phyloP scores from a whole-genome alignment of 2,888 invertebrate species.

The Dione vanillae region DNA sequence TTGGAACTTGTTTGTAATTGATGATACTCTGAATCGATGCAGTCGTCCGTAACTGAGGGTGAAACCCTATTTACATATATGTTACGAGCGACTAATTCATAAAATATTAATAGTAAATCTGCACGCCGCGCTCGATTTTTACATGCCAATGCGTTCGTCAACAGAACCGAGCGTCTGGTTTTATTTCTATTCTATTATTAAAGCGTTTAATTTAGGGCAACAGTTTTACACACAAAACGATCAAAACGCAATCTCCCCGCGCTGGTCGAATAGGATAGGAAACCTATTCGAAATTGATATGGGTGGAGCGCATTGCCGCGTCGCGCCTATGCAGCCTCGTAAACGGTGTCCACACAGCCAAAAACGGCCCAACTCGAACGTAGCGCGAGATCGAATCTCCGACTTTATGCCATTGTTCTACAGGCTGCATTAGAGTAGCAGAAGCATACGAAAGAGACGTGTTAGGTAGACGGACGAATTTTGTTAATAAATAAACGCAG shows the following conservation, averaged over 20 bases:
- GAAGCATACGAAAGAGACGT: conserved; percentile 56
- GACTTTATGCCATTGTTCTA: conserved; percentile 57
- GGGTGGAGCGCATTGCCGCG: conserved; percentile 79
- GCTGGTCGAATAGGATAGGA: conserved; percentile 78
- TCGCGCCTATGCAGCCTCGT: conserved; percentile 79
- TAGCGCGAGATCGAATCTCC: conserved; percentile 48
- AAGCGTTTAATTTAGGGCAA: conserved; percentile 82
- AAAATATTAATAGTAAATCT: conserved; percentile 66
- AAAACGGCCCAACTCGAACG: conserved; percentile 58
- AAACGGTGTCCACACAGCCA: conserved; percentile 65
- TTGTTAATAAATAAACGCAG: conserved; percentile 84
- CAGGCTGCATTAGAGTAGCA: conserved; percentile 52
- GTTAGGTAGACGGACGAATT: conserved; percentile 77
- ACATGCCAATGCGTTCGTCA: conserved; percentile 62
- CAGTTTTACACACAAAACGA: conserved; percentile 82
- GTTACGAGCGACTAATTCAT: conserved; percentile 64
- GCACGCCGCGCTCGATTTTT: conserved; percentile 57
- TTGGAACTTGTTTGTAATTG: conserved; percentile 75
- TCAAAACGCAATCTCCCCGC: conserved; percentile 79
- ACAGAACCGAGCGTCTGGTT: conserved; percentile 62
- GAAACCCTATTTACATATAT: conserved; percentile 58
- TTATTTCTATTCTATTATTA: conserved; percentile 82
- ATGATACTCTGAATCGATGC: conserved; percentile 64
- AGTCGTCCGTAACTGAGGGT: conserved; percentile 47
- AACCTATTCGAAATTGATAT: conserved; percentile 84